Evolutionary conservation across 2,888 invertebrate species (phyloP), one percentile per base, ranked within the genome.

Genomic region (Dromius quadrimaculatus): DNA sequence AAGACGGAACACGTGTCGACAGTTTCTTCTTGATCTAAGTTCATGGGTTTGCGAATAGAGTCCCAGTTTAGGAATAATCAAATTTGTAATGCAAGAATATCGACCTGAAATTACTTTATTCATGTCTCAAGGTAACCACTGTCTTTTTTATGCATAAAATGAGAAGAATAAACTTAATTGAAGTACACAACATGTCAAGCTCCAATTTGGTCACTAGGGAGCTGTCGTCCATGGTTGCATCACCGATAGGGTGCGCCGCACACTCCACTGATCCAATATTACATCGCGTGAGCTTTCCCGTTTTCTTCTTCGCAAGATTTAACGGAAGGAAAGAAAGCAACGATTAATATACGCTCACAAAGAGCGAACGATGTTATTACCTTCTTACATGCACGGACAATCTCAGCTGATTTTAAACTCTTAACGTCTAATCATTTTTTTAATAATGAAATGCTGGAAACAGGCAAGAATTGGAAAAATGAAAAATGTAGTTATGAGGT

Each of bases 271-370:
- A 68, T 59, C 59, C 68, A 68, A 68, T 68, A 68, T 68, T 45
- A 59, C 59, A 68, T 68, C 59, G 68, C 68, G 68, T 68, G 68
- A 59, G 59, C 43, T 68, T 59, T 57, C 43, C 54, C 36, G 66
- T 66, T 57, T 57, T 68, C 59, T 43, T 68, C 59, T 64, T 64
- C 43, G 23, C 15, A 43, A 59, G 59, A 65, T 68, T 59, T 68
- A 38, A 34, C 45, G 57, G 45, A 68, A 68, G 43, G 59, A 68
- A 68, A 68, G 59, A 59, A 68, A 68, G 59, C 45, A 32, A 43
- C 57, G 68, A 68, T 68, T 68, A 68, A 68, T 68, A 68, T 68
- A 68, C 59, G 23, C 57, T n/a, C 20, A 28, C 19, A 45, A 32
- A 68, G 59, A 59, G 19, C 13, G 38, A 19, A 34, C 47, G 20